Conservation (phyloP, 2,888 invertebrate species). For the Coelopa pilipes region DNA sequence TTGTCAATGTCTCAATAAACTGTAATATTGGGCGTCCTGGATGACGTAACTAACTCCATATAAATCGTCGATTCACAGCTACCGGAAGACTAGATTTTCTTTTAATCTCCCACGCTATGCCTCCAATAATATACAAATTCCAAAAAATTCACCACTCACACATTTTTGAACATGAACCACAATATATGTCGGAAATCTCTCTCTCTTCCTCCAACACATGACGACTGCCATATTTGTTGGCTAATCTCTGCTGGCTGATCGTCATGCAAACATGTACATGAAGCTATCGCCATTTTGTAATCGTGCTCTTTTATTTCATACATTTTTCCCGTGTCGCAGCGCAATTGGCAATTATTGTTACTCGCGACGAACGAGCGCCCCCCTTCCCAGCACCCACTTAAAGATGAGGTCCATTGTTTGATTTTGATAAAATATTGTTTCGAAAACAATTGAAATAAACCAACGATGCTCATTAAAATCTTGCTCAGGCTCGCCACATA, state of each 20-base stretch:
- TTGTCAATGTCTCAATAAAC: too few relatives aligned
- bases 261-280: constrained; percentile 16
- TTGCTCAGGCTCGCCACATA: constrained; percentile 15
- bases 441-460: constrained; percentile 24
- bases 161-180: neutral
- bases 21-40: too few relatives aligned
- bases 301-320: neutral
- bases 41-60: neutral
- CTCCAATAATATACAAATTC: constrained; percentile 17
- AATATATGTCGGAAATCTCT: neutral
- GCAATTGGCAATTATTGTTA: too few relatives aligned
- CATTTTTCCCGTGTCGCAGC: neutral
- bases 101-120: neutral
- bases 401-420: constrained; percentile 32
- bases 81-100: neutral
- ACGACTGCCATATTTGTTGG: constrained; percentile 1
- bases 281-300: neutral
- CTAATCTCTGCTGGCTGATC: constrained; percentile 8
- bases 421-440: constrained; percentile 22
- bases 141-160: neutral
- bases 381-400: neutral
- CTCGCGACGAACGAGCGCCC: too few relatives aligned
- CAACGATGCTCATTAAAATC: constrained; percentile 31
- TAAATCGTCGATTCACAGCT: too few relatives aligned
- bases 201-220: too few relatives aligned